A percentile compares a stretch with the other conserved stretches of the same genome.
phyloP scores from a whole-genome alignment of 1,140 invertebrate species.

The Vanessa tameamea region DNA sequence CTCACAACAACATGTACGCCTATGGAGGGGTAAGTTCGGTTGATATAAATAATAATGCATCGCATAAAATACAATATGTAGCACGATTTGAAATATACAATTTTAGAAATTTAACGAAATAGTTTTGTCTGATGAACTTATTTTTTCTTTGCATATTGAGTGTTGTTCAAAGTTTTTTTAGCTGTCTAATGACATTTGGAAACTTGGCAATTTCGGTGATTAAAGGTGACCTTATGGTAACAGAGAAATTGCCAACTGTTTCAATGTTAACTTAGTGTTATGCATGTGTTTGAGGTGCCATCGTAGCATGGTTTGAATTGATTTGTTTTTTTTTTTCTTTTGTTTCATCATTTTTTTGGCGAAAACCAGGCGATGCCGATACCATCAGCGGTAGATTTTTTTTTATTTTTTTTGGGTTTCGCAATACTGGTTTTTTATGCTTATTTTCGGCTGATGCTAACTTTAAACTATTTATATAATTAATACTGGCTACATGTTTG shows the following conservation, averaged over 20 bases:
- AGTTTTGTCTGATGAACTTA: background rate
- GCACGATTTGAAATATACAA: conserved; percentile 13
- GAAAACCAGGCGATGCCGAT: conserved; percentile 81
- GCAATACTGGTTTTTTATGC: background rate
- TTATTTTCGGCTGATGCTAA: background rate
- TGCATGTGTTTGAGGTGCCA: conserved; percentile 48
- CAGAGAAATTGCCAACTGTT: too few relatives aligned
- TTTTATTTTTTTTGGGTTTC: conserved; percentile 20
- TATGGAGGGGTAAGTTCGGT: conserved; percentile 91
- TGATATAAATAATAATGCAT: conserved; percentile 13
- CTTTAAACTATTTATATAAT: conserved; percentile 43
- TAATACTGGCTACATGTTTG: conserved; percentile 5
- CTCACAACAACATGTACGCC: conserved; percentile 99
- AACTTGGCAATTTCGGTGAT: too few relatives aligned
- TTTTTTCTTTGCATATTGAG: conserved; percentile 7
- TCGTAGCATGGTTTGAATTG: conserved; percentile 70
- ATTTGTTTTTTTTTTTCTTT: conserved; percentile 71
- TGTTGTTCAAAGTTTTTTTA: background rate
- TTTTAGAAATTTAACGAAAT: background rate
- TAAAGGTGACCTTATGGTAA: too few relatives aligned
- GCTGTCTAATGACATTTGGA: too few relatives aligned
- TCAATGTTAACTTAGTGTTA: background rate
- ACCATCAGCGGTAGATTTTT: conserved; percentile 80
- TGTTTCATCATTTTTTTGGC: conserved; percentile 77
- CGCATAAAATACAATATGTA: conserved; percentile 16